Conservation (phyloP, 2,888 invertebrate genomes). For the Pherbina coryleti region DNA sequence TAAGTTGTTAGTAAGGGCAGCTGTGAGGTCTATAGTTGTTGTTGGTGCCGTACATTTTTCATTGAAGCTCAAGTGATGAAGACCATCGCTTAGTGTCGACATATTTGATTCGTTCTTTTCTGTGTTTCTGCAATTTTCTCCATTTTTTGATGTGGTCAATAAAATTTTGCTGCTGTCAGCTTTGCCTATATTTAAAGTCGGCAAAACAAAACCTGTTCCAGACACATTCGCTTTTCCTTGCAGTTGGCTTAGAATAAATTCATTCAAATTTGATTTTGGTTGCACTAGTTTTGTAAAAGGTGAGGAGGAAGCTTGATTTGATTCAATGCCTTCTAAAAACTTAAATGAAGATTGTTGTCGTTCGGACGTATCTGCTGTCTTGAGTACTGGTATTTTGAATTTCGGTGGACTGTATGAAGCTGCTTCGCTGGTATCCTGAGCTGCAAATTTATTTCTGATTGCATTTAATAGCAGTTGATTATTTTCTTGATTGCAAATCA, state of each 20-base stretch:
- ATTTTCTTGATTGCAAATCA: conserved; percentile 42
- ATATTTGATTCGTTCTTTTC: conserved; percentile 34
- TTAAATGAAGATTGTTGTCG: neutral
- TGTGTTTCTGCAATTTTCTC: conserved; percentile 35
- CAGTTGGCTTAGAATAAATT: conserved; percentile 52
- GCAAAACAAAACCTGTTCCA: conserved; percentile 50
- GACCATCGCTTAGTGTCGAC: conserved; percentile 22
- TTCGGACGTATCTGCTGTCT: conserved; percentile 2
- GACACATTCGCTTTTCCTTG: conserved; percentile 32
- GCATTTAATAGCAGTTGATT: conserved; percentile 52
- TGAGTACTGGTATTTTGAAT: conserved; percentile 48
- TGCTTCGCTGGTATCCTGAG: conserved; percentile 40
- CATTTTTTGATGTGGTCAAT: neutral
- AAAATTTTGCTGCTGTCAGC: conserved; percentile 40
- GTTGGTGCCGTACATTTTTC: conserved; percentile 29
- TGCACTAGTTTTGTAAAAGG: neutral
- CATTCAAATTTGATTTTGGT: conserved; percentile 47
- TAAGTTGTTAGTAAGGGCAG: conserved; percentile 54
- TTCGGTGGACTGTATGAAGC: conserved; percentile 48
- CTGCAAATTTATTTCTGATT: conserved; percentile 52
- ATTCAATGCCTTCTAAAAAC: neutral
- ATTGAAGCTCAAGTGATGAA: conserved; percentile 33
- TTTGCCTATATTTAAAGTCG: conserved; percentile 46
- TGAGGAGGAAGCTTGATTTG: neutral
- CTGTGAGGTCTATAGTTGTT: conserved; percentile 58